Base-by-base conservation (phyloP, 2,797 vertebrate genomes). In the Lithobates pipiens region DNA sequence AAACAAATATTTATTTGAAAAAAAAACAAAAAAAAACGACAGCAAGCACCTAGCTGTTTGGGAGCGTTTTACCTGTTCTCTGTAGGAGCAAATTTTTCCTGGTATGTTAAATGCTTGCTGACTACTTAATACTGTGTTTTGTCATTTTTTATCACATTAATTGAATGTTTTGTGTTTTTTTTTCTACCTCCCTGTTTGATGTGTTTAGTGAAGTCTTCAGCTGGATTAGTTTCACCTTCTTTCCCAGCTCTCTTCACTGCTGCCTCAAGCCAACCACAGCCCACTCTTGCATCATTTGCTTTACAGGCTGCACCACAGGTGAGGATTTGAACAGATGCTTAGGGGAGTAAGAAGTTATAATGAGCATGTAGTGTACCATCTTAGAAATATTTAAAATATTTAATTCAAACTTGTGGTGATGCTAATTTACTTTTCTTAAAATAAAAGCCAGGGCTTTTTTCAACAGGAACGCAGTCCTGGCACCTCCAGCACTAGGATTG, bases 291-390 rank as follows among this genome's bases (percentile, higher is more conserved):
- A 75, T 96, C 97, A 3, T 92, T 98, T 92, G 91, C 96, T 6
- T 89, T 98, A 23, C 97, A 98, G 91, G 91, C 95, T 73, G 92
- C 96, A 89, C 96, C 97, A 18, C 98, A 99, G 96, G 98, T 99
- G 89, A 93, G 91, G 7, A n/a, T 72, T 61, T 63, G 32, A 25
- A 9, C 36, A 7, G 11, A 7, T 57, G 11, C 18, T 61, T 9
- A 23, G 54, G 15, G 13, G 16, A 18, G 15, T 13, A 54, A 6
- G 29, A 63, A 5, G 5, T 77, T 27, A 6, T 65, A 65, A 36
- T 8, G 13, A 23, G 13, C 32, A 71, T 39, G 39, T 39, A 39
- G 39, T 10, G 39, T 39, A 39, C 39, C 9, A 39, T 39, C 39
- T 39, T 10, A 1, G 9, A 10, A 39, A 39, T 39, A 39, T 8